phyloP scores from a whole-genome alignment of 2,113 vertebrate genomes.

The Carassius gibelio region DNA sequence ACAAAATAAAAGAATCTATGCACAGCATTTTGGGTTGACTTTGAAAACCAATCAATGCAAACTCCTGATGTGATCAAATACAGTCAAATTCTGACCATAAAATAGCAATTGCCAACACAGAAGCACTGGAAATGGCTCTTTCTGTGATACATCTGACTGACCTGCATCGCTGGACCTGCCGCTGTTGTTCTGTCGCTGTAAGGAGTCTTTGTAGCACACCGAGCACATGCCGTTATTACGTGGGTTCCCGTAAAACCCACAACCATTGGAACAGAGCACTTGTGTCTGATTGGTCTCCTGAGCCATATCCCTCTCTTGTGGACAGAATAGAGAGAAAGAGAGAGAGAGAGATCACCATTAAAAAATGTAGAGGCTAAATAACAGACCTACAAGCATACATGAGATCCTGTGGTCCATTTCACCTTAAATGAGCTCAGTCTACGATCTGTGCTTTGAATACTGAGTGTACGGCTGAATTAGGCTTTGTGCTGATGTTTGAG shows the following conservation, averaged over 20 bases:
- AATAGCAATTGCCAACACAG: not conserved
- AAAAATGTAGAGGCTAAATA: not conserved
- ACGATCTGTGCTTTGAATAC: not conserved
- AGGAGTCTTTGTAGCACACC: constrained; percentile 88
- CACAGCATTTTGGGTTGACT: not conserved
- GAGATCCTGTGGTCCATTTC: not conserved
- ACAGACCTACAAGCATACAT: not conserved
- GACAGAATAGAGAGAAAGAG: not conserved
- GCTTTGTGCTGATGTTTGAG: constrained; percentile 17
- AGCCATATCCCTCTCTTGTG: constrained; percentile 81
- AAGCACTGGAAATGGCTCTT: not conserved
- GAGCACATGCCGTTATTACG: constrained; percentile 90
- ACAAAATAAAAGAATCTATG: not conserved
- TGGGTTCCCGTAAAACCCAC: constrained; percentile 88
- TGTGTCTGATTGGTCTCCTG: constrained; percentile 91
- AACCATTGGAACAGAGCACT: constrained; percentile 87
- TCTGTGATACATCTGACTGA: constrained; percentile 64
- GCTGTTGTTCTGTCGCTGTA: constrained; percentile 86
- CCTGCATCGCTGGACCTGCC: constrained; percentile 85
- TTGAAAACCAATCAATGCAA: not conserved
- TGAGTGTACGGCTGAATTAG: not conserved
- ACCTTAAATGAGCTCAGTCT: not conserved
- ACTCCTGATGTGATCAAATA: not conserved
- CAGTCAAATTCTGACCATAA: not conserved
- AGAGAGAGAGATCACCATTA: not conserved